phyloP scores from a whole-genome alignment of 2,888 invertebrate species.

The Ormyrus nitidulus region DNA sequence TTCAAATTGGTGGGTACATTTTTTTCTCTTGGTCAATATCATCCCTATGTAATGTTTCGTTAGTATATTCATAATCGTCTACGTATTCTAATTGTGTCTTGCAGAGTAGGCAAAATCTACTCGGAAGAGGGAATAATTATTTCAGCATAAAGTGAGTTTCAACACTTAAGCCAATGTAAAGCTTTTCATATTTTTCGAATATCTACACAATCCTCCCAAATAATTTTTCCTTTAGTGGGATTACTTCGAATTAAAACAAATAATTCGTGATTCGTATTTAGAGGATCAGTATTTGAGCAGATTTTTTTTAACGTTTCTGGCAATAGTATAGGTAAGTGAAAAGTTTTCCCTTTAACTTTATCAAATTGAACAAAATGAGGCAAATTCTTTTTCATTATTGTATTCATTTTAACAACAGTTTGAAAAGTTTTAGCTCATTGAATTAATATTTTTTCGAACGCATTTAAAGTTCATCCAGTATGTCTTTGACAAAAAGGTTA shows the following conservation, averaged over 20 bases:
- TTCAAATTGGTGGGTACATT: neutral
- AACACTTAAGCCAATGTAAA: slow-evolving; percentile 63
- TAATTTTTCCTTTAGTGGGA: slow-evolving; percentile 62
- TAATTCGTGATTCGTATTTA: too few species aligned
- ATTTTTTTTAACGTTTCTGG: slow-evolving; percentile 48
- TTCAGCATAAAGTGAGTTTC: slow-evolving; percentile 63
- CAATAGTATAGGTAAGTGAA: slow-evolving; percentile 68
- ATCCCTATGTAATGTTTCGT: neutral
- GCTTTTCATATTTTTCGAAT: slow-evolving; percentile 40
- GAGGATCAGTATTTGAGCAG: too few species aligned
- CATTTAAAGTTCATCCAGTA: slow-evolving; percentile 30
- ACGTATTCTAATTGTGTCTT: slow-evolving; percentile 2
- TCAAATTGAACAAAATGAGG: slow-evolving; percentile 28
- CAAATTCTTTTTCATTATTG: slow-evolving; percentile 24
- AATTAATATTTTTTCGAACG: slow-evolving; percentile 32
- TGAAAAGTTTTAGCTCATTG: slow-evolving; percentile 49
- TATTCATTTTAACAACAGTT: slow-evolving; percentile 27
- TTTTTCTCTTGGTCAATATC: too few species aligned
- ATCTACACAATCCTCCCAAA: slow-evolving; percentile 63
- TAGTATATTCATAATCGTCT: neutral
- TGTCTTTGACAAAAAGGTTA: slow-evolving; percentile 48
- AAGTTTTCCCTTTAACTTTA: slow-evolving; percentile 60
- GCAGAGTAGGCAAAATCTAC: neutral
- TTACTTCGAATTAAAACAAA: slow-evolving; percentile 64
- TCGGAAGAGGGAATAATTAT: slow-evolving; percentile 58